Evolutionary conservation across 2,888 invertebrate genomes (phyloP).

Genomic region (Dynastes tityus): DNA sequence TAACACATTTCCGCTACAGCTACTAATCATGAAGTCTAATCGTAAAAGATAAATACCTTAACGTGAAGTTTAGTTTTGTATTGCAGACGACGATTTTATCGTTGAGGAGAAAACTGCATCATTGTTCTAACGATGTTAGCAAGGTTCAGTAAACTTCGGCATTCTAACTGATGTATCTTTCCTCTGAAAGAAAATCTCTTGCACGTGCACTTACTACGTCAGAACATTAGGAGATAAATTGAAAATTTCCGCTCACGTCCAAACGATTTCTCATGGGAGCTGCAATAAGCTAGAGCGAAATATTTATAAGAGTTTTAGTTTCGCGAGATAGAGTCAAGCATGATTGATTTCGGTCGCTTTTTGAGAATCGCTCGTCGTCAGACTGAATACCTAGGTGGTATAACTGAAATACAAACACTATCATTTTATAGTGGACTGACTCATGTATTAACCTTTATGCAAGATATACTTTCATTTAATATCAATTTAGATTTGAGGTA

Average conservation of each 20-base stretch:
- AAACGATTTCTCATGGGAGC: constrained; percentile 24
- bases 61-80: neutral
- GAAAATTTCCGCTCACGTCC: constrained; percentile 32
- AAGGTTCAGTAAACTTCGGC: neutral
- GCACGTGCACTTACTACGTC: constrained; percentile 7
- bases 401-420: too few relatives aligned
- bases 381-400: neutral
- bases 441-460: too few relatives aligned
- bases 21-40: too few relatives aligned
- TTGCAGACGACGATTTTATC: neutral
- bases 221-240: constrained; percentile 19
- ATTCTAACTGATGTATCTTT: constrained; percentile 13
- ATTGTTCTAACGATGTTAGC: constrained; percentile 5
- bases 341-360: constrained; percentile 5
- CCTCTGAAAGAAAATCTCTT: neutral
- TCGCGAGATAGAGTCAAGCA: neutral
- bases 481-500: too few relatives aligned
- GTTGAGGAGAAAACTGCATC: neutral
- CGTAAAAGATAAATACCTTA: too few relatives aligned
- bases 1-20: too few relatives aligned
- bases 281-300: constrained; percentile 20
- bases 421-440: too few relatives aligned
- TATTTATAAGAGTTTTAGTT: constrained; percentile 25
- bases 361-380: neutral
- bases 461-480: too few relatives aligned